Evolutionary conservation across 1,140 invertebrate species (phyloP).

Genomic region (Holcopasites calliopsidis): DNA sequence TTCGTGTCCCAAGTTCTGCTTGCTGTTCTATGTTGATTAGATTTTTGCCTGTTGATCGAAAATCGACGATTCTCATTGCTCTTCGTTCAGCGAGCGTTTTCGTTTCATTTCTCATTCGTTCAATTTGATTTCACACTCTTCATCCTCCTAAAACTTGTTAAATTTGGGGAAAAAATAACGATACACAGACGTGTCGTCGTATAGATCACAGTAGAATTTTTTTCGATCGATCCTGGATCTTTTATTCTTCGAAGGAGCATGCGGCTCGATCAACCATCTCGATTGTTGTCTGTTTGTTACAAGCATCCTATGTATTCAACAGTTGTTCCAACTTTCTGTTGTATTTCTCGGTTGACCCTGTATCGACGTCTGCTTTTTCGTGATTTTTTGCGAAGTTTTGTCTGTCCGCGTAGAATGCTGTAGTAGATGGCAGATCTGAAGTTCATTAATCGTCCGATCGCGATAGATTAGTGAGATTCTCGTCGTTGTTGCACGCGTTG

Average conservation of each 20-base stretch:
- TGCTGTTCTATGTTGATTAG: constrained; percentile 55
- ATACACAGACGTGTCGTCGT: neutral
- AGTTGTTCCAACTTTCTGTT: neutral
- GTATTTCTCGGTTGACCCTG: neutral
- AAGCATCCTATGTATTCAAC: neutral
- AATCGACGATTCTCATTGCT: no score
- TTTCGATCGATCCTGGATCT: neutral
- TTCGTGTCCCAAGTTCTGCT: no score
- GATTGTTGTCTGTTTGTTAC: neutral
- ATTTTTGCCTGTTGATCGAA: constrained; percentile 45
- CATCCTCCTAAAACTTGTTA: no score
- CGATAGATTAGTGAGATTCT: neutral
- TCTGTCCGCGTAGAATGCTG: constrained; percentile 17
- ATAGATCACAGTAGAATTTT: neutral
- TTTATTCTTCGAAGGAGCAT: constrained; percentile 1
- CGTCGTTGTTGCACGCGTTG: neutral
- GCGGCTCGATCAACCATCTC: constrained; percentile 8
- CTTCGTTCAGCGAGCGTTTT: no score
- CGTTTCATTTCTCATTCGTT: no score
- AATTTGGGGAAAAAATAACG: no score
- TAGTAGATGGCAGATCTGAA: neutral
- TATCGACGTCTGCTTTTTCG: neutral
- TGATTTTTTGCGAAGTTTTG: neutral
- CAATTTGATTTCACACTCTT: no score
- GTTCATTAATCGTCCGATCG: neutral